phyloP scores from a whole-genome alignment of 2,113 vertebrate genomes.

The Hirundichthys speculiger region DNA sequence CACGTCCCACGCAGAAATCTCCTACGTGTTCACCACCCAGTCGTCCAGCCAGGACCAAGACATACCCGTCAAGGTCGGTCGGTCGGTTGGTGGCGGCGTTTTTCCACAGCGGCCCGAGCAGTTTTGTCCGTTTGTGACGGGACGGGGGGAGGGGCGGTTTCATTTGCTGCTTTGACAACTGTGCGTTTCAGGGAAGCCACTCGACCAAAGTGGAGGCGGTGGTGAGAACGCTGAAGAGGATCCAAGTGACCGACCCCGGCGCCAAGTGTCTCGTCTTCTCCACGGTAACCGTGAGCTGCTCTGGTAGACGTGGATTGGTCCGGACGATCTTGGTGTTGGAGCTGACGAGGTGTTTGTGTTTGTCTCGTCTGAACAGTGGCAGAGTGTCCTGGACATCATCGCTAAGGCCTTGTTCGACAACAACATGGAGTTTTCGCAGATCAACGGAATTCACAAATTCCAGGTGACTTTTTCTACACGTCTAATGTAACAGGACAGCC shows the following conservation, averaged over 20 bases:
- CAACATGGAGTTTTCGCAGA: conserved; percentile 95
- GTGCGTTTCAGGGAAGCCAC: conserved; percentile 89
- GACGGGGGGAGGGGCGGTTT: neutral
- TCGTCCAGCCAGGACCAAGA: conserved; percentile 88
- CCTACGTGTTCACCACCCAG: conserved; percentile 95
- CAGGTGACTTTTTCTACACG: conserved; percentile 81
- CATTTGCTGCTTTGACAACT: neutral
- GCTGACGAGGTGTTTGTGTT: conserved; percentile 16
- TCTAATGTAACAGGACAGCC: neutral
- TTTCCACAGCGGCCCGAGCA: too few relatives aligned
- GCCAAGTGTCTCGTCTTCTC: conserved; percentile 98
- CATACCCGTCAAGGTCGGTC: conserved; percentile 90
- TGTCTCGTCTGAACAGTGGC: conserved; percentile 84
- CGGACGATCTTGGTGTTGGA: conserved; percentile 11
- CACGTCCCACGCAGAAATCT: conserved; percentile 95
- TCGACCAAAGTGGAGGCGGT: conserved; percentile 99
- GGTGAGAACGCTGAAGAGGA: conserved; percentile 93
- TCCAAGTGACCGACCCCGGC: conserved; percentile 88
- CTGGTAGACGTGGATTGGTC: too few relatives aligned
- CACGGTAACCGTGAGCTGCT: conserved; percentile 81
- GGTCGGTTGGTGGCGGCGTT: too few relatives aligned
- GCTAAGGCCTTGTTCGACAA: conserved; percentile 97
- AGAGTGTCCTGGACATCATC: conserved; percentile 96
- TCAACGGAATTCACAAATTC: conserved; percentile 95
- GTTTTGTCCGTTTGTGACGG: neutral